Percentiles rank a stretch among this genome's conserved stretches.
These are phyloP conservation scores for Platichthys flesus DNA, from an alignment of 2,113 vertebrate species.

Conservation along the genomic window DNA sequence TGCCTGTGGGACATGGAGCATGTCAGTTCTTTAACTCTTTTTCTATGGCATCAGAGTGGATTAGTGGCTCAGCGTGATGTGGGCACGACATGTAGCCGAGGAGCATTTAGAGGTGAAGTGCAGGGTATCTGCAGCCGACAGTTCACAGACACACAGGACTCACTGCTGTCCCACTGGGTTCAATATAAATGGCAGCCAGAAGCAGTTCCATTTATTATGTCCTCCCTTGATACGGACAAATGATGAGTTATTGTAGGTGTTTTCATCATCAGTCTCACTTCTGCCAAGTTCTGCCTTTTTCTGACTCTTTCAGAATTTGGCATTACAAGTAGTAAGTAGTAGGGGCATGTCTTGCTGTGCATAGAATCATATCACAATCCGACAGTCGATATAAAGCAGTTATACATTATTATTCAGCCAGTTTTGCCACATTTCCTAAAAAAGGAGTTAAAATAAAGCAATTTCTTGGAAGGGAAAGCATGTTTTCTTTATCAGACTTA, in stretches of 20 bases:
- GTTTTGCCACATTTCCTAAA: background rate
- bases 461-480: background rate
- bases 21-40: slow-evolving; percentile 34
- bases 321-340: background rate
- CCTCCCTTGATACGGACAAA: slow-evolving; percentile 36
- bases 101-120: slow-evolving; percentile 52
- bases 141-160: slow-evolving; percentile 29
- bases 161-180: background rate
- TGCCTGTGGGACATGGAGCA: slow-evolving; percentile 21
- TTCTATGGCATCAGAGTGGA: slow-evolving; percentile 54
- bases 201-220: slow-evolving; percentile 20
- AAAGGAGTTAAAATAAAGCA: background rate
- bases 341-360: background rate
- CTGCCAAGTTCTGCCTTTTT: background rate
- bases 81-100: slow-evolving; percentile 15
- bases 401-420: background rate
- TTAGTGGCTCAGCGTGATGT: slow-evolving; percentile 44
- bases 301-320: background rate
- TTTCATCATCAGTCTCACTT: slow-evolving; percentile 18
- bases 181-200: slow-evolving; percentile 28
- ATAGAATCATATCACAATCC: background rate
- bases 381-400: background rate
- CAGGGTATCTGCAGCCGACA: slow-evolving; percentile 29
- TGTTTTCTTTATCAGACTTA: background rate
- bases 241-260: background rate